Percentiles rank a stretch among this genome's conserved stretches.
Conservation (phyloP, 2,113 vertebrate genomes). For the Myiopsitta monachus region DNA sequence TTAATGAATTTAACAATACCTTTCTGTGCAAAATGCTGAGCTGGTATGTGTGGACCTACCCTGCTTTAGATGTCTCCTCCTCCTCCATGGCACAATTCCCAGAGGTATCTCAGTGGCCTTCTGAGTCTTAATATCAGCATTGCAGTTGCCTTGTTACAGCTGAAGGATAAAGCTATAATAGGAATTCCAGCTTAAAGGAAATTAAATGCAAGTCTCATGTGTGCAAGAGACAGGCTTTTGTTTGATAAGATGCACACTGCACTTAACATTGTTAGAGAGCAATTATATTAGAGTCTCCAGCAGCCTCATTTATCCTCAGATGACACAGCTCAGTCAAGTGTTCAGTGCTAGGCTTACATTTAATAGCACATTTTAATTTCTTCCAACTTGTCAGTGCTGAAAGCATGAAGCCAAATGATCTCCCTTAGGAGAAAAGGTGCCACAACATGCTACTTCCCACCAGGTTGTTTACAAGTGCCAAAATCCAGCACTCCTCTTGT, state of each 20-base stretch:
- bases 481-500: not conserved
- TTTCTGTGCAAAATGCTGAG: not conserved
- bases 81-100: not conserved
- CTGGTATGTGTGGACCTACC: not conserved
- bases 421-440: not conserved
- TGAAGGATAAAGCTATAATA: not conserved
- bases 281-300: not conserved
- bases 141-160: not conserved
- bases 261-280: not conserved
- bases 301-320: not conserved
- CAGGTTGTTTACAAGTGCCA: not conserved
- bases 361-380: not conserved
- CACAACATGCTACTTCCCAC: not conserved
- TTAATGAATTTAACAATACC: constrained; percentile 1
- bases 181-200: not conserved
- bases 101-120: not conserved
- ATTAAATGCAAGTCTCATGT: not conserved
- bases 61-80: not conserved
- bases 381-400: not conserved
- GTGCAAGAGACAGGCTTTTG: not conserved
- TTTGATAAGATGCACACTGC: not conserved
- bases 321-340: not conserved
- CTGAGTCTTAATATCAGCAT: not conserved
- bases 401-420: not conserved
- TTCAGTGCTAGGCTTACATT: not conserved